Conservation (phyloP, 1,140 invertebrate species). For the Luehdorfia chinensis region DNA sequence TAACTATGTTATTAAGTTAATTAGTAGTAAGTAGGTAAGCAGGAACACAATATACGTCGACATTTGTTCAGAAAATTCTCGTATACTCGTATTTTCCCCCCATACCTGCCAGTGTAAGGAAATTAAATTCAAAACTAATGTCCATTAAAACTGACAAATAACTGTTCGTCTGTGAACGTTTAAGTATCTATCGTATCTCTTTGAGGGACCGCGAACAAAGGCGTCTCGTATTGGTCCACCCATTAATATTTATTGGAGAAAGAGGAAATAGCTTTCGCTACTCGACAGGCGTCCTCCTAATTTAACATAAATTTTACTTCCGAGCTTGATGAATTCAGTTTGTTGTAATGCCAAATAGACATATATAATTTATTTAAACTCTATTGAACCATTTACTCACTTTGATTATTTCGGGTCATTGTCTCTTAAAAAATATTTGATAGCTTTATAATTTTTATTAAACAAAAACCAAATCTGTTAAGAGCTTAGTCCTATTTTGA, state of each 20-base stretch:
- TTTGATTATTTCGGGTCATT: slow-evolving; percentile 1
- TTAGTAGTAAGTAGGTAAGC: too few species aligned
- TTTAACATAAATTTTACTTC: slow-evolving; percentile 30
- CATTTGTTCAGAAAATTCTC: too few species aligned
- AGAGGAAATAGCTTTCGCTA: slow-evolving; percentile 34
- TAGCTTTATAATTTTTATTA: too few species aligned
- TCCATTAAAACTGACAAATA: slow-evolving; percentile 21
- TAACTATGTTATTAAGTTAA: too few species aligned
- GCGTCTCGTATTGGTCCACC: slow-evolving; percentile 33
- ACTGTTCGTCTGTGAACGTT: slow-evolving; percentile 21
- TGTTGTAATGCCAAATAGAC: neutral
- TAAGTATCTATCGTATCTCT: slow-evolving; percentile 21
- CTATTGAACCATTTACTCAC: neutral
- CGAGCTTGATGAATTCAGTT: neutral
- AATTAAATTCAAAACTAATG: slow-evolving; percentile 17
- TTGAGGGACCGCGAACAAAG: slow-evolving; percentile 30
- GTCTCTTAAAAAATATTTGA: too few species aligned
- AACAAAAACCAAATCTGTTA: too few species aligned
- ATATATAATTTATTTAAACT: neutral
- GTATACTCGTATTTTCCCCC: too few species aligned
- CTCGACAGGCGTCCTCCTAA: slow-evolving; percentile 30
- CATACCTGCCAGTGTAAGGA: neutral
- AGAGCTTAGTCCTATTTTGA: too few species aligned
- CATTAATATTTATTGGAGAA: slow-evolving; percentile 51
- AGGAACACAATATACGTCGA: too few species aligned